A percentile compares a stretch with the other conserved stretches of the same genome.
phyloP scores from a whole-genome alignment of 1,140 invertebrate genomes.

The Sitophilus oryzae region DNA sequence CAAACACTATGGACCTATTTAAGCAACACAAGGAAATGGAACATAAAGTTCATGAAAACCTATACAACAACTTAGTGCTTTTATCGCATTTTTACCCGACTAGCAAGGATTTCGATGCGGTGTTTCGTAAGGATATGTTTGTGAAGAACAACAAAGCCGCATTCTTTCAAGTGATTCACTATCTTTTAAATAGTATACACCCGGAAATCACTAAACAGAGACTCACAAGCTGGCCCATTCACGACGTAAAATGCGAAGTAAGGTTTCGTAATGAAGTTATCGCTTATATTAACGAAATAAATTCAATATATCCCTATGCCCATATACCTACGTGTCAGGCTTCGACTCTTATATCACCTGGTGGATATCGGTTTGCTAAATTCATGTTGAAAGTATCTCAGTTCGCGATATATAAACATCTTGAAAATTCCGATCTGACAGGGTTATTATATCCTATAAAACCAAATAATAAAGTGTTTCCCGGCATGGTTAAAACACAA shows the following conservation, averaged over 20 bases:
- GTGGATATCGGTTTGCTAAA: constrained; percentile 33
- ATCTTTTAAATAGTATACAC: constrained; percentile 33
- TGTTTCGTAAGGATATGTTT: constrained; percentile 40
- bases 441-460: constrained; percentile 7
- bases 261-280: constrained; percentile 36
- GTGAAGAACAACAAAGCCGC: constrained; percentile 38
- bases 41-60: constrained; percentile 27
- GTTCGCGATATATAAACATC: constrained; percentile 30
- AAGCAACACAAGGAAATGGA: constrained; percentile 23
- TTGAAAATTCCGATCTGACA: constrained; percentile 5
- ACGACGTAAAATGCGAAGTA: constrained; percentile 29
- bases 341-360: constrained; percentile 37
- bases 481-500: constrained; percentile 12
- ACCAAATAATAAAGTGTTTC: constrained; percentile 10
- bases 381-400: constrained; percentile 36
- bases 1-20: background rate
- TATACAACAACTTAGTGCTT: constrained; percentile 28
- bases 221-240: constrained; percentile 31
- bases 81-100: constrained; percentile 29
- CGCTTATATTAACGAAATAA: constrained; percentile 33
- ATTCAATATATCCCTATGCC: constrained; percentile 27
- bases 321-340: constrained; percentile 32
- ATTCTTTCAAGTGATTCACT: constrained; percentile 36
- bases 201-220: constrained; percentile 31
- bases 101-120: constrained; percentile 27